A percentile compares a stretch with the other conserved stretches of the same genome.
Conservation (phyloP, 2,888 invertebrate species). For the Allolobophora icterica region DNA sequence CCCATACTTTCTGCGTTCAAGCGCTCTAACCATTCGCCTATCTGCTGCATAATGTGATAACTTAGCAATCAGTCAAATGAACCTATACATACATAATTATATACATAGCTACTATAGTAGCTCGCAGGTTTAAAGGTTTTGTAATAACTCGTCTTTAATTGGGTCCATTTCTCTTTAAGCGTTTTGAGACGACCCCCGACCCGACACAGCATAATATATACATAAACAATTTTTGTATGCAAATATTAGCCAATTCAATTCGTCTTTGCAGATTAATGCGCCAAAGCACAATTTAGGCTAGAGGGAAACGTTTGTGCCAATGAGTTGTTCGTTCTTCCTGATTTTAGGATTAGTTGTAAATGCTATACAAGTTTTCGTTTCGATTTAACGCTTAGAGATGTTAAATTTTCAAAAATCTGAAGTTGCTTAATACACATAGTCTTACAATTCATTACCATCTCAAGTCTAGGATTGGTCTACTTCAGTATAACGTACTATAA, state of each 20-base stretch:
- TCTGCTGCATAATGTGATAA: no score
- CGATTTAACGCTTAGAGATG: no score
- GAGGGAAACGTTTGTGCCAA: not conserved
- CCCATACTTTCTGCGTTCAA: no score
- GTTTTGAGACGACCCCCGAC: not conserved
- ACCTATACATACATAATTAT: not conserved
- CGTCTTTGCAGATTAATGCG: not conserved
- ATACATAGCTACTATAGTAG: not conserved
- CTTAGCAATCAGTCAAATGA: not conserved
- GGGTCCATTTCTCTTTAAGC: not conserved
- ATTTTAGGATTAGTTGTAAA: not conserved
- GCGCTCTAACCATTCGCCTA: no score
- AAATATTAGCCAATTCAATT: not conserved
- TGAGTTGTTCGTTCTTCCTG: not conserved
- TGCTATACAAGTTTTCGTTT: no score
- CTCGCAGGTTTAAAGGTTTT: not conserved
- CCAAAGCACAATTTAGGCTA: not conserved
- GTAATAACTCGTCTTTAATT: not conserved
- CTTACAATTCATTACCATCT: not conserved
- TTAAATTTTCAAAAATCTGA: no score
- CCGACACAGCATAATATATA: not conserved
- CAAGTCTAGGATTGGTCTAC: no score
- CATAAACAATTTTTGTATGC: not conserved
- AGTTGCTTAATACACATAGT: no score
- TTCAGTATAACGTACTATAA: no score